Base-by-base conservation (phyloP, 2,113 vertebrate genomes). In the Progne subis region DNA sequence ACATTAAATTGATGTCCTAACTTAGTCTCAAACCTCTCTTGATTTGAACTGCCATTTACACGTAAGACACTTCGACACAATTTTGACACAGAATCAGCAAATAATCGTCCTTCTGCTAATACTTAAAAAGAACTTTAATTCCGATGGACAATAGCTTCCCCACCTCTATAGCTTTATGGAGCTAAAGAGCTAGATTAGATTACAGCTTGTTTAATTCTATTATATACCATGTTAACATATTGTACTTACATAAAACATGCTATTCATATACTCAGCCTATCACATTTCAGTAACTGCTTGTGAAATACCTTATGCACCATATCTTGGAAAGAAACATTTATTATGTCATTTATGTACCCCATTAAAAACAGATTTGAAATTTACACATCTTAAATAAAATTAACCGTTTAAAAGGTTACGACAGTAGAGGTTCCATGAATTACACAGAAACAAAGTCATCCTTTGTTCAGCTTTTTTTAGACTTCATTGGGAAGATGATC, bases 321-420 rank as follows among this genome's bases (percentile, higher is more conserved):
- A 57, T 94, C 77, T 75, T 90, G 69, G 92, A 96, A 95, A 95
- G 64, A 86, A 93, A 88, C 57, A 79, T 80, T 94, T 96, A 95
- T 57, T 94, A 92, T 86, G 80, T 86, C 83, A 68, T 93, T 86
- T 88, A 92, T 50, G 44, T 60, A 86, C 49, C 55, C 90, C 86
- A 86, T 96, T 93, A 92, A 93, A 95, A 95, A 95, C 90, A 92
- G 47, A 91, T 81, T 83, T 83, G 64, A 95, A 96, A 94, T 94
- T 92, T 92, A 92, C 77, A 92, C 56, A 74, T 90, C 79, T 94
- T 86, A 88, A 95, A 92, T 88, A 86, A 95, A 95, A 93, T 90
- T 84, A 94, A 79, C 77, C 55, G 52, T 49, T 92, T 92, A 55
- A 94, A 96, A 88, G 74, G 86, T 86, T 88, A 86, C 23, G 8